These are phyloP conservation scores for Cyrtodaria siliqua DNA, from an alignment of 2,888 invertebrate species.

Conservation along the genomic window DNA sequence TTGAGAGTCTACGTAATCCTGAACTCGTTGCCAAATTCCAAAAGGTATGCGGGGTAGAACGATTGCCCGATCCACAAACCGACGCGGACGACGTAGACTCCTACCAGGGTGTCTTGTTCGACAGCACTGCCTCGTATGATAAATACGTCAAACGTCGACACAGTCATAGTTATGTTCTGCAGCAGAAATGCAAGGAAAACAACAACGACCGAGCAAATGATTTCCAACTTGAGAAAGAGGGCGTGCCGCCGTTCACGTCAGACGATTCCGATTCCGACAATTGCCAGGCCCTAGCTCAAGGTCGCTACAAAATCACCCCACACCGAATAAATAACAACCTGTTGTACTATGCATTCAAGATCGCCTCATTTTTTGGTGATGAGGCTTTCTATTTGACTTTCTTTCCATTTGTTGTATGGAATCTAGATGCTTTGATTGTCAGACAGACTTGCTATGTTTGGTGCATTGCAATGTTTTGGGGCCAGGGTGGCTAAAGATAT, in stretches of 20 bases:
- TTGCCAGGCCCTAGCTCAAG: conserved; percentile 18
- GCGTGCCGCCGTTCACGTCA: conserved; percentile 53
- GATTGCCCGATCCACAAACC: conserved; percentile 35
- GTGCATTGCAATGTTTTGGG: conserved; percentile 77
- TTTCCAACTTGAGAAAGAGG: conserved; percentile 45
- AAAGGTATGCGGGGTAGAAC: conserved; percentile 63
- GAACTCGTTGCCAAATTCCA: conserved; percentile 64
- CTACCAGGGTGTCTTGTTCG: background rate
- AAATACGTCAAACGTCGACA: conserved; percentile 54
- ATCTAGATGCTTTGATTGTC: conserved; percentile 69
- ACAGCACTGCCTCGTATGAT: background rate
- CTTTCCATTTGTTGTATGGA: conserved; percentile 76
- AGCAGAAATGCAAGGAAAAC: conserved; percentile 28
- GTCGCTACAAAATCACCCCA: conserved; percentile 48
- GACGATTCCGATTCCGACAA: conserved; percentile 58
- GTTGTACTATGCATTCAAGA: conserved; percentile 68
- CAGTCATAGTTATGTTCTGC: conserved; percentile 43
- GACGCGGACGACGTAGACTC: conserved; percentile 10
- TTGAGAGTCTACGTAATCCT: conserved; percentile 45
- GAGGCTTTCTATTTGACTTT: conserved; percentile 75
- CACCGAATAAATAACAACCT: conserved; percentile 63
- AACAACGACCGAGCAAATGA: conserved; percentile 12
- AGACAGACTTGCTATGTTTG: conserved; percentile 73
- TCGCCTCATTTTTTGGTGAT: conserved; percentile 77
- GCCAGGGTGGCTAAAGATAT: conserved; percentile 78